Conservation (phyloP, 2,797 vertebrate species). For the Myotis pilosus region DNA sequence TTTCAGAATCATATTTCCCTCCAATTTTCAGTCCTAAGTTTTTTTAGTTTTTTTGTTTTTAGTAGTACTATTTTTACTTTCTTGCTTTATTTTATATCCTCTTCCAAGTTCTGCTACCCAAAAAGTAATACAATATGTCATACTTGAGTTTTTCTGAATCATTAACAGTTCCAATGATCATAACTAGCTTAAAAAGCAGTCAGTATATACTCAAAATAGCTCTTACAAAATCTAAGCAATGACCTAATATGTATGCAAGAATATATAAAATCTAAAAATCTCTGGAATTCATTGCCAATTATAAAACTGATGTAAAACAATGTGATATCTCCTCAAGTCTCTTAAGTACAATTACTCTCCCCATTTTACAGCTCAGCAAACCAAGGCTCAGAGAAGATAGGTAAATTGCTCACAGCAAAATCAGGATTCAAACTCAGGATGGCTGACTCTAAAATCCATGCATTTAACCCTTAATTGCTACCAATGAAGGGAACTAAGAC, state of each 20-base stretch:
- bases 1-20: slow-evolving; percentile 16
- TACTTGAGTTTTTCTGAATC: slow-evolving; percentile 34
- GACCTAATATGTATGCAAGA: neutral
- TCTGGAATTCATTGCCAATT: neutral
- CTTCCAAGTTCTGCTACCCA: neutral
- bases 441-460: neutral
- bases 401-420: neutral
- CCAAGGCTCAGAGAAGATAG: neutral
- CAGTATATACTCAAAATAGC: neutral
- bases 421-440: neutral
- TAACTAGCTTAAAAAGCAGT: neutral
- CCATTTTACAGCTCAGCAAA: neutral
- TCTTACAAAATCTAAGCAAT: neutral
- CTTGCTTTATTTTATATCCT: slow-evolving; percentile 8
- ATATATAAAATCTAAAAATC: neutral
- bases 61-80: neutral
- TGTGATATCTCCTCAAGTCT: neutral
- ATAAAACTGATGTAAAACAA: neutral
- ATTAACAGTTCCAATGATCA: neutral
- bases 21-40: neutral
- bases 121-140: neutral
- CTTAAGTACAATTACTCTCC: neutral
- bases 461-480: neutral
- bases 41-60: neutral
- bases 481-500: neutral